Base-by-base conservation (phyloP, 2,113 vertebrate species). In the Pygoscelis antarcticus region DNA sequence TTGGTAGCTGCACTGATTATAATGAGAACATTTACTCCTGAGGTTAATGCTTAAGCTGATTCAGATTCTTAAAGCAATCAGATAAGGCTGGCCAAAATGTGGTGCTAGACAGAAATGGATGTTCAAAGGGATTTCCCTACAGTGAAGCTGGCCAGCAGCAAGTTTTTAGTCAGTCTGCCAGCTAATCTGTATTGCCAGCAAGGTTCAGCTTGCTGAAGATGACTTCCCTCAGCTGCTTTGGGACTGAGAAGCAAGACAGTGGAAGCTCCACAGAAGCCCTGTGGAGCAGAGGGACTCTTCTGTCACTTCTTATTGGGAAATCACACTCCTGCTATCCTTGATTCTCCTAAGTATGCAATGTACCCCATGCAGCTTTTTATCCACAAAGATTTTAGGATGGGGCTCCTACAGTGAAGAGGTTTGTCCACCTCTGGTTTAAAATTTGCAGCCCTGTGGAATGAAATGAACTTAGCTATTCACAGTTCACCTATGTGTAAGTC, bases 11-110 rank as follows among this genome's bases (percentile, higher is more conserved):
- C 65, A 26, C 69, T 93, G 94, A 92, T 89, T 93, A 78, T 92
- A 96, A 92, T 91, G 94, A 90, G 83, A 86, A 47, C 75, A 78
- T 96, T 96, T 96, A 96, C 89, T 95, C 91, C 77, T 66, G 76
- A 93, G 81, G 87, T 91, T 97, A 94, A 96, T 95, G 87, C 83
- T 84, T 71, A 91, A 68, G 40, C 65, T 74, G 55, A 87, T 61
- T 92, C 91, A 75, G 74, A 87, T 79, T 92, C 87, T 84, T 74
- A 47, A 93, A 94, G 77, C 83, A 92, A 91, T 87, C 87, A 82
- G 81, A 75, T 74, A 92, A 92, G 64, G 60, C 80, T 75, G 46
- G 61, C 29, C 70, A 95, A 95, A 83, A 91, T 21, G 26, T 71
- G 61, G 47, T 78, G 69, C 46, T 58, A 87, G 64, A 62, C 47